phyloP scores from a whole-genome alignment of 2,888 invertebrate genomes.

The Escarpia spicata region DNA sequence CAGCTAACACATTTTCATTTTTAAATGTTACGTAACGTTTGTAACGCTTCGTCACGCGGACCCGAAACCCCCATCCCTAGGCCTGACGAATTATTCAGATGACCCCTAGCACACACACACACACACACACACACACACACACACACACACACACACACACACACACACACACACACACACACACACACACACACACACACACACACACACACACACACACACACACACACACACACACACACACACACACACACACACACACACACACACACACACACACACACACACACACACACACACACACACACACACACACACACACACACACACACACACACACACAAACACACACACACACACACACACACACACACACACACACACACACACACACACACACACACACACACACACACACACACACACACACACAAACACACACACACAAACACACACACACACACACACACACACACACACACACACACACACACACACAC shows the following conservation, averaged over 20 bases:
- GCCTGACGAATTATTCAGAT: too few species aligned
- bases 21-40: too few species aligned
- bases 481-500: too few species aligned
- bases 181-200: conserved; percentile 21
- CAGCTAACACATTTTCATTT: too few species aligned
- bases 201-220: conserved; percentile 27
- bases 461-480: conserved; percentile 29
- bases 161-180: conserved; percentile 20
- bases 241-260: conserved; percentile 26
- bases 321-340: too few species aligned
- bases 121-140: neutral
- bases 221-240: conserved; percentile 27
- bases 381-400: neutral
- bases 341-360: too few species aligned
- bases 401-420: conserved; percentile 26
- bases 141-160: conserved; percentile 25
- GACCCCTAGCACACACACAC: too few species aligned
- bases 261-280: conserved; percentile 30
- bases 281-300: conserved; percentile 28
- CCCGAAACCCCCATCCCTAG: too few species aligned
- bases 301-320: conserved; percentile 28
- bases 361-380: too few species aligned
- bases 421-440: conserved; percentile 26
- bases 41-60: too few species aligned
- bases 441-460: conserved; percentile 27